Conservation (phyloP, 2,113 vertebrate genomes). For the Pluvialis apricaria region DNA sequence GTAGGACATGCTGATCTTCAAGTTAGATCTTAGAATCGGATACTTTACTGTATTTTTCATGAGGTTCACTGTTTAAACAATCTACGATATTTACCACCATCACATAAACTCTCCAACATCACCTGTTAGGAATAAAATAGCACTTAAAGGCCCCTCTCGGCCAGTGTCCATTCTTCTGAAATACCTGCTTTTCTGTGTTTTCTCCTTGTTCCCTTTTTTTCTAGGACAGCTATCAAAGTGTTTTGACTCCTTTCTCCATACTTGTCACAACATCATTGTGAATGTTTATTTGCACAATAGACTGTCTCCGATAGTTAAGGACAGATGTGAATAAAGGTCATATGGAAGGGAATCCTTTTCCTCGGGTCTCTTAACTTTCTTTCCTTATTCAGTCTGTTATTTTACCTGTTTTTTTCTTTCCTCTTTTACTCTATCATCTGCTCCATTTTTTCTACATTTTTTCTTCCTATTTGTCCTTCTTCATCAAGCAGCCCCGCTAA, state of each 20-base stretch:
- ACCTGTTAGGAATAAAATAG: not conserved
- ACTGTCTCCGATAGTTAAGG: not conserved
- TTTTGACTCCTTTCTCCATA: not conserved
- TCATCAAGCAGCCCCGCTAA: not conserved
- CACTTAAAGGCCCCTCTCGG: not conserved
- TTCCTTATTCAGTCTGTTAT: not conserved
- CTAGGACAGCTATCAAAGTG: not conserved
- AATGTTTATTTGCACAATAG: not conserved
- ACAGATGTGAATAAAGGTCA: not conserved
- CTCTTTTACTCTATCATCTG: not conserved
- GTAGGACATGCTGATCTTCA: not conserved
- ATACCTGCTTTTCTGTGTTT: not conserved
- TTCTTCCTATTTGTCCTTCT: not conserved
- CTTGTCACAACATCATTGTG: not conserved
- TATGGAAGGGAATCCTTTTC: not conserved
- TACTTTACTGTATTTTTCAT: not conserved
- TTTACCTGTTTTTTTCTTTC: not conserved
- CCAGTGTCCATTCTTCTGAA: not conserved
- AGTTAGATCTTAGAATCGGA: not conserved
- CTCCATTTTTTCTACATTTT: not conserved
- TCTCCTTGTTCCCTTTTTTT: not conserved
- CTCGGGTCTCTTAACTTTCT: not conserved
- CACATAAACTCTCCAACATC: not conserved
- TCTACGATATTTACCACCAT: not conserved
- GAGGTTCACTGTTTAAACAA: not conserved